Conservation (phyloP, 2,888 invertebrate genomes). For the Amphiduros pacificus region DNA sequence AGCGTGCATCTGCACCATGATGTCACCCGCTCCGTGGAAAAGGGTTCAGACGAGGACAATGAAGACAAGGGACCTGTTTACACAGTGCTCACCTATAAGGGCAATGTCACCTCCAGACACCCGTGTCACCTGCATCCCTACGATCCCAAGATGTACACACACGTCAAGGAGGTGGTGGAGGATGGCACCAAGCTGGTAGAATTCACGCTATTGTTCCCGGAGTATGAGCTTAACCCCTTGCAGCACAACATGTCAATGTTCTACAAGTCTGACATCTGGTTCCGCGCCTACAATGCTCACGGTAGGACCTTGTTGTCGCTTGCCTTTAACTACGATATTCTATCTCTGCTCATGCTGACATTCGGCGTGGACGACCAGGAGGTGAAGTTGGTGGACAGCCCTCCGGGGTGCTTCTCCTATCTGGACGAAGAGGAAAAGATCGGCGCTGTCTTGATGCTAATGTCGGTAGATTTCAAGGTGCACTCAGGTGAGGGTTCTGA, state of each 20-base stretch:
- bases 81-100: background rate
- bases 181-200: constrained; percentile 1
- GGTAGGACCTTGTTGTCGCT: constrained; percentile 51
- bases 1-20: no score
- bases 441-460: constrained; percentile 24
- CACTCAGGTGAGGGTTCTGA: background rate
- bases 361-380: constrained; percentile 45
- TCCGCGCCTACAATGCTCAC: constrained; percentile 47
- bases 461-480: constrained; percentile 35
- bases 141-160: constrained; percentile 9
- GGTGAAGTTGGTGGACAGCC: constrained; percentile 27
- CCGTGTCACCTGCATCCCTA: constrained; percentile 3
- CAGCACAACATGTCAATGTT: constrained; percentile 20
- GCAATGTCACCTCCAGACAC: background rate
- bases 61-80: no score
- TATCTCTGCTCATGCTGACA: constrained; percentile 47
- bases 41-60: no score
- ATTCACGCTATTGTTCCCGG: constrained; percentile 5
- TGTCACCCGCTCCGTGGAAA: no score
- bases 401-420: constrained; percentile 17
- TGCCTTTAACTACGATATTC: constrained; percentile 52
- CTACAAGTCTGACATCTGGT: constrained; percentile 49
- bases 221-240: constrained; percentile 4
- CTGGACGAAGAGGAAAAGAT: constrained; percentile 17
- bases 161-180: constrained; percentile 3